Conservation (phyloP, 2,888 invertebrate species). For the Bhutanitis thaidina region DNA sequence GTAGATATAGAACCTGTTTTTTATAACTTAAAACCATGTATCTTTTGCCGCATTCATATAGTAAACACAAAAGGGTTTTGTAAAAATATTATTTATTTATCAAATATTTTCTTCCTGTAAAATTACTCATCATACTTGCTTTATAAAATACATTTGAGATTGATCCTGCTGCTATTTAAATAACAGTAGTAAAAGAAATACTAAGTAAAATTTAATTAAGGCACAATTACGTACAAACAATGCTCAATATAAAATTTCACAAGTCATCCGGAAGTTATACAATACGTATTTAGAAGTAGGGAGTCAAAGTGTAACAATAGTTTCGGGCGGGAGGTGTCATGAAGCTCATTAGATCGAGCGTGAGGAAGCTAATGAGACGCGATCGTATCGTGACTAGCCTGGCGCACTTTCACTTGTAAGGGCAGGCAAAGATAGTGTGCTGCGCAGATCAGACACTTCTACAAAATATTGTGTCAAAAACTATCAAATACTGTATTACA, state of each 20-base stretch:
- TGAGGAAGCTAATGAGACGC: conserved; percentile 62
- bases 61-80: too few species aligned
- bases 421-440: conserved; percentile 37
- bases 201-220: neutral
- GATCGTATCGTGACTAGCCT: conserved; percentile 54
- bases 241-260: neutral
- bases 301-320: conserved; percentile 35
- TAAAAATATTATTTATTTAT: too few species aligned
- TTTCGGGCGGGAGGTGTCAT: conserved; percentile 44
- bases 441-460: conserved; percentile 7
- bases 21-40: too few species aligned
- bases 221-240: neutral
- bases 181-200: neutral
- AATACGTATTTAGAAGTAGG: conserved; percentile 22
- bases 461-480: neutral
- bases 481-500: too few species aligned
- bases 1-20: too few species aligned
- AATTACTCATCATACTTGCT: too few species aligned
- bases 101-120: too few species aligned
- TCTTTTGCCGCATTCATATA: too few species aligned
- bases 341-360: conserved; percentile 57
- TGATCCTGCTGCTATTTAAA: too few species aligned
- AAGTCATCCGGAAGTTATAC: conserved; percentile 16
- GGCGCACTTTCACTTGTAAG: conserved; percentile 65
- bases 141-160: too few species aligned